Evolutionary conservation across 2,113 vertebrate genomes (phyloP).

Genomic region (Coptodon bakossiorum): DNA sequence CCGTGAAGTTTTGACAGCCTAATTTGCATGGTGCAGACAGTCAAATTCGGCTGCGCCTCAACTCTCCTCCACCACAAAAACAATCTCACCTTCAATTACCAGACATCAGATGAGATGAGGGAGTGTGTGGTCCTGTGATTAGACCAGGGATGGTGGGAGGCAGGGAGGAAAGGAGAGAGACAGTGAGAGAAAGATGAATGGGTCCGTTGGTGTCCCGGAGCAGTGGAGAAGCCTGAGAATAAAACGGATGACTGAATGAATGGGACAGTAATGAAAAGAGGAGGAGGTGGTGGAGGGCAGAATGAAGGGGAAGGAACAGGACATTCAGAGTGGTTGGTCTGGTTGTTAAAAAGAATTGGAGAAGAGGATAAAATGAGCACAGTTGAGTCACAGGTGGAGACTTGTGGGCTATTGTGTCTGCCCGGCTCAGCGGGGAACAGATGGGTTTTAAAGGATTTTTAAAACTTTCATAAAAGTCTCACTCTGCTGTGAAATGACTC

Average conservation of each 20-base stretch:
- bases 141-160: background rate
- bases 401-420: background rate
- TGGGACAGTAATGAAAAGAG: conserved; percentile 52
- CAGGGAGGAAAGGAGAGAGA: background rate
- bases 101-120: conserved; percentile 30
- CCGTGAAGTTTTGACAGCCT: conserved; percentile 23
- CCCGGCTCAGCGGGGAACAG: background rate
- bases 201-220: conserved; percentile 9
- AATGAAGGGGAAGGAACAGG: background rate
- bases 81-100: conserved; percentile 49
- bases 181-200: conserved; percentile 21
- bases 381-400: background rate
- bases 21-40: conserved; percentile 35
- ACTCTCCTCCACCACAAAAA: background rate
- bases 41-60: background rate
- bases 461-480: background rate
- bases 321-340: conserved; percentile 22
- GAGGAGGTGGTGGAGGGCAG: background rate
- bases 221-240: conserved; percentile 8
- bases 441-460: background rate
- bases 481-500: background rate
- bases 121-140: conserved; percentile 33
- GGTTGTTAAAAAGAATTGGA: background rate
- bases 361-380: conserved; percentile 4
- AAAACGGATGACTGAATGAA: conserved; percentile 42